Base-by-base conservation (phyloP, 2,888 invertebrate genomes). In the Protula sp. region DNA sequence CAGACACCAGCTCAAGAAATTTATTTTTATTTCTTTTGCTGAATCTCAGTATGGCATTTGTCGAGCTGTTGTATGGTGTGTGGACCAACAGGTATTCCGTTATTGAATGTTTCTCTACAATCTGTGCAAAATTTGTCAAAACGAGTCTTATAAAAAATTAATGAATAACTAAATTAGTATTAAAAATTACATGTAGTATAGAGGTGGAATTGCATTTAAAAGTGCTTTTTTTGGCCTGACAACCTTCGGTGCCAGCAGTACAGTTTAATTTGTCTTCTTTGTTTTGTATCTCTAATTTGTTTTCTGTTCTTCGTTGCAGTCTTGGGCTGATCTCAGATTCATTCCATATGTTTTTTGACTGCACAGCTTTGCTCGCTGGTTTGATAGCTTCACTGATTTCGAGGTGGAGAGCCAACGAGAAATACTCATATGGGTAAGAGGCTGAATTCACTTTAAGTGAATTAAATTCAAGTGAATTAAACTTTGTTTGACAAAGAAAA, bases 261-360 rank as follows among this genome's bases (percentile, higher is more conserved):
- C n/a, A n/a, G n/a, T n/a, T n/a, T n/a, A n/a, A n/a, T n/a, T n/a
- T n/a, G n/a, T n/a, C n/a, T n/a, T n/a, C n/a, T n/a, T n/a, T n/a
- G n/a, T n/a, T n/a, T n/a, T n/a, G n/a, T n/a, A n/a, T n/a, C n/a
- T n/a, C n/a, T n/a, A n/a, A n/a, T n/a, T n/a, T n/a, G n/a, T n/a
- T n/a, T n/a, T n/a, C n/a, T n/a, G n/a, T n/a, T n/a, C n/a, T n/a
- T n/a, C n/a, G n/a, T 38, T 78, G 53, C 77, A 81, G 89, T 85
- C 70, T 86, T 86, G 94, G 97, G 78, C 86, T 98, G 70, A 97
- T 98, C 79, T 95, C 95, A 1, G 97, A 98, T 86, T 92, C 97
- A 72, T 98, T 97, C 85, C 97, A 98, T 82, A 98, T 98, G 97
- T 97, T 98, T 83, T 98, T 98, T 81, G 97, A 98, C 83, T 98